Evolutionary conservation across 2,113 vertebrate genomes (phyloP), one percentile per base, ranked within the genome.

Genomic region (Psittacula cyanocephala): DNA sequence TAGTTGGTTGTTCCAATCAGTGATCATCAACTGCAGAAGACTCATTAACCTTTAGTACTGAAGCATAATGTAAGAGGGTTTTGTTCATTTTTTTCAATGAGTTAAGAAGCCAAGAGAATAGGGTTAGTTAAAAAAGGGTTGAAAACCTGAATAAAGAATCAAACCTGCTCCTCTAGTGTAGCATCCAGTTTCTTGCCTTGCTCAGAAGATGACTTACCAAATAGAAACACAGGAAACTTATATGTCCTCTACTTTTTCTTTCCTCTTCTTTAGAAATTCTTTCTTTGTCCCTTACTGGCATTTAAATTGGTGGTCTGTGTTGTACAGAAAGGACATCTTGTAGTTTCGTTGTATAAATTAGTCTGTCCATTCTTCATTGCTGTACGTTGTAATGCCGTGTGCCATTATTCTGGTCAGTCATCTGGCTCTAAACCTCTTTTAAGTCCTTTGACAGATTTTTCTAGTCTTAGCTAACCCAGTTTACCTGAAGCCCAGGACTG

Each of bases 11-110:
- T 89, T 93, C 47, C 55, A 93, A 59, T 81, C 62, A 64, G 70
- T 87, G 53, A 89, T 72, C 74, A 76, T 91, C 87, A 86, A 8
- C 47, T 43, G 35, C 75, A 25, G 62, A 83, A 86, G 41, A 71
- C 80, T 93, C 93, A 95, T 93, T 93, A 77, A 86, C 71, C 69
- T 89, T 89, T 28, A 44, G 49, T 33, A 89, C 46, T 67, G 68
- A 93, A 89, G 63, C 33, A 63, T 39, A 64, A 65, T 62, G n/a
- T 60, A 76, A 87, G 11, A 18, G 9, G 2, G 13, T 62, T 92
- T 81, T 69, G 33, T 90, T 89, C 4, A 20, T 74, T 87, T 84
- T 7, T 75, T 70, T 70, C 33, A 50, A 37, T 55, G 39, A 88
- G 11, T 86, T 74, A 65, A 71, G 64, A 93, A 88, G 39, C 55